Conservation (phyloP, 2,113 vertebrate species). For the Todiramphus saurophagus region DNA sequence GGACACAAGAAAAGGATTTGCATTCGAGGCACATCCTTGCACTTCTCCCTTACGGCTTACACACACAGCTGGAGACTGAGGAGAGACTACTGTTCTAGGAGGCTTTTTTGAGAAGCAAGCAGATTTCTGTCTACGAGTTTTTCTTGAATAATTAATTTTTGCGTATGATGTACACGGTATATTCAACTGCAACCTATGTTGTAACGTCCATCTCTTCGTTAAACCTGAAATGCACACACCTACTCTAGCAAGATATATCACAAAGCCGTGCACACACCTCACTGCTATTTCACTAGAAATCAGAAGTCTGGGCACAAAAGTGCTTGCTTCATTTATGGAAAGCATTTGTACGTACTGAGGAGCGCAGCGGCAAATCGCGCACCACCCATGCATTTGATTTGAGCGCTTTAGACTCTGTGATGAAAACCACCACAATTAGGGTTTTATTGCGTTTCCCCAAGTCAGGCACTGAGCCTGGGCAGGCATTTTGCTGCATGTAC, state of each 20-base stretch:
- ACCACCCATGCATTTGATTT: background rate
- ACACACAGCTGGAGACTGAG: accelerated
- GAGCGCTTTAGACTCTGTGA: background rate
- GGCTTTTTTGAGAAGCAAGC: background rate
- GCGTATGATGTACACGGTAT: accelerated
- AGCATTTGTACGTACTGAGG: background rate
- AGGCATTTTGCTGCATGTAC: background rate
- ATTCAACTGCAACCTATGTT: background rate
- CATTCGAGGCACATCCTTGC: background rate
- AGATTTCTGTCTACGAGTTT: background rate
- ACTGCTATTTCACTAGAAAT: background rate
- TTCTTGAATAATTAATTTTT: background rate
- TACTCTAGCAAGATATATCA: background rate
- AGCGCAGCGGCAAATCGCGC: background rate
- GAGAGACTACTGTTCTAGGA: background rate
- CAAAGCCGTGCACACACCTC: background rate
- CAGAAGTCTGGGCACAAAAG: background rate
- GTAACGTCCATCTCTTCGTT: background rate
- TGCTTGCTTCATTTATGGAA: background rate
- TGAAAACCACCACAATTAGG: background rate
- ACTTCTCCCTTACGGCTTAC: background rate
- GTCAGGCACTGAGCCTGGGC: background rate
- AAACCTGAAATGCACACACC: background rate
- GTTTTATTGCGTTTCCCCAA: background rate
- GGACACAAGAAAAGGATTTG: background rate